phyloP scores from a whole-genome alignment of 2,888 invertebrate genomes.

The Didymodactylos carnosus region DNA sequence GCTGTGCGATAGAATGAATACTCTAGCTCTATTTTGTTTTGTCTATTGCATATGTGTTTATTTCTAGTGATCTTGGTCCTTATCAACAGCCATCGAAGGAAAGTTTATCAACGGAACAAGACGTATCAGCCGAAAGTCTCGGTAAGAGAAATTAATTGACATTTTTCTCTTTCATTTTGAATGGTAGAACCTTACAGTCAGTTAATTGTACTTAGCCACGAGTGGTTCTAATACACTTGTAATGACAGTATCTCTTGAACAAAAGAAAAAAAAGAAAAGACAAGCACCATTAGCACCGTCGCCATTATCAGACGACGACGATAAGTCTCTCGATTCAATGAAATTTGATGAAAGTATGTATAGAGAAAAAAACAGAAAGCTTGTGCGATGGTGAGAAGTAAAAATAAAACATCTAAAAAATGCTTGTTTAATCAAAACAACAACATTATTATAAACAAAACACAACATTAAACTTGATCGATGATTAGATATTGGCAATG shows the following conservation, averaged over 20 bases:
- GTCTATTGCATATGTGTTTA: not conserved
- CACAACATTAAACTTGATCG: too few species aligned
- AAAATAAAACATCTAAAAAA: too few species aligned
- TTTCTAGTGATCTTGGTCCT: not conserved
- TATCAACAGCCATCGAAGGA: not conserved
- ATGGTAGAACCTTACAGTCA: not conserved
- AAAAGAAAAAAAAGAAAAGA: not conserved
- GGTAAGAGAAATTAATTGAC: not conserved
- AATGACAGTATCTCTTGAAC: not conserved
- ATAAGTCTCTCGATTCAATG: too few species aligned
- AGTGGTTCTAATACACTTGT: not conserved
- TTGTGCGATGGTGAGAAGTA: too few species aligned
- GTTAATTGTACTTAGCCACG: not conserved
- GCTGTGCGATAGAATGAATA: too few species aligned
- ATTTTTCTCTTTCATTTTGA: not conserved
- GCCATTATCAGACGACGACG: too few species aligned
- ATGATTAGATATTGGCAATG: too few species aligned
- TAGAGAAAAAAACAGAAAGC: too few species aligned
- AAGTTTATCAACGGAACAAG: not conserved
- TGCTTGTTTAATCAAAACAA: too few species aligned
- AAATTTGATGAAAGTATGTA: too few species aligned
- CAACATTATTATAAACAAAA: too few species aligned
- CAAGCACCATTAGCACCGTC: not conserved
- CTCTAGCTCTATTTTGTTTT: not conserved
- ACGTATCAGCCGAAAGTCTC: not conserved